Evolutionary conservation across 2,797 vertebrate genomes (phyloP).

Genomic region (Vireo griseus): DNA sequence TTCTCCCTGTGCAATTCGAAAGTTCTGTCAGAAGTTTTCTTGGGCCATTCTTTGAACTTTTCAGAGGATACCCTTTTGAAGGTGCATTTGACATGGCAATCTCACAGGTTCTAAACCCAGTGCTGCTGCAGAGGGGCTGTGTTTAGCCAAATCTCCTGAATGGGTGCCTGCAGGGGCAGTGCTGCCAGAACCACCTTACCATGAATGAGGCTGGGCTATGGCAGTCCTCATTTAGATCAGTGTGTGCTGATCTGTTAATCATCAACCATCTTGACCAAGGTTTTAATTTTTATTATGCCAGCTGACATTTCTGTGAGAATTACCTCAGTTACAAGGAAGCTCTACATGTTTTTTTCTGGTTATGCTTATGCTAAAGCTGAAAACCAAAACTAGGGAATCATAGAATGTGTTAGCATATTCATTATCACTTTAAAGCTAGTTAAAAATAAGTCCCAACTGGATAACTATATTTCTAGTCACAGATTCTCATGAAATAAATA

Average conservation of each 20-base stretch:
- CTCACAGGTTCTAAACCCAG: background rate
- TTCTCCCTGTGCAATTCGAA: background rate
- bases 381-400: background rate
- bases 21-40: background rate
- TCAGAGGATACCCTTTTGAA: background rate
- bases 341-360: background rate
- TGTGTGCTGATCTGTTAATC: background rate
- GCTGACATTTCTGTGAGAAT: background rate
- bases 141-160: background rate
- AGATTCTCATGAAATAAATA: background rate
- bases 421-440: background rate
- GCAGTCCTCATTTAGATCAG: background rate
- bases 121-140: background rate
- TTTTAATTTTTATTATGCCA: background rate
- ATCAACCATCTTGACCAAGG: background rate
- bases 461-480: background rate
- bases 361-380: background rate
- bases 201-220: background rate
- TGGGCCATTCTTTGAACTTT: background rate
- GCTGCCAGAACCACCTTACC: background rate
- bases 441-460: constrained; percentile 1
- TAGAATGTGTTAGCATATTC: background rate
- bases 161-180: background rate
- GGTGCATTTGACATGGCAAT: background rate
- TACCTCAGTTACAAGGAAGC: background rate